Conservation (phyloP, 1,140 invertebrate species). For the Trypoxylus dichotomus region DNA sequence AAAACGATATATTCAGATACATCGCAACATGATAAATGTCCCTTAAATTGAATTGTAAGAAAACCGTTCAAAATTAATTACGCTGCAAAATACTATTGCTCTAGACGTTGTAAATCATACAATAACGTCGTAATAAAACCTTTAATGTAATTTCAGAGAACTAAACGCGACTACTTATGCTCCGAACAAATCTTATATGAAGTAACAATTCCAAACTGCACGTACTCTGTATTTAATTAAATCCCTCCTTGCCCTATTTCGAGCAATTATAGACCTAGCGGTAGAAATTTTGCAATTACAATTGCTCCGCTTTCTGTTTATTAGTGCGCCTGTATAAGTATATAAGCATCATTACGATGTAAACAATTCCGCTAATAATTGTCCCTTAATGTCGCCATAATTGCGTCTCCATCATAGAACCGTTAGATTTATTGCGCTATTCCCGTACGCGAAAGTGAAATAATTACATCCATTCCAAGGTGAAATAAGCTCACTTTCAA, state of each 20-base stretch:
- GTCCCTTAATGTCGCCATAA: conserved; percentile 3
- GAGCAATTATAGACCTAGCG: not conserved
- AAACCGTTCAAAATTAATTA: not conserved
- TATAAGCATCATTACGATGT: not conserved
- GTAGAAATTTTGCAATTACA: conserved; percentile 7
- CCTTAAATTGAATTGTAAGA: too few species aligned
- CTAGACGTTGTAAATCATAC: not conserved
- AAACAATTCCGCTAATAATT: not conserved
- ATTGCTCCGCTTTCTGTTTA: conserved; percentile 1
- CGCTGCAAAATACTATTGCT: not conserved
- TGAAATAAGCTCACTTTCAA: conserved; percentile 8
- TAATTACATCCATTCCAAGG: conserved; percentile 15
- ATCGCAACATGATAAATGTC: too few species aligned
- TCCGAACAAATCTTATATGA: not conserved
- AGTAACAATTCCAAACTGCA: not conserved
- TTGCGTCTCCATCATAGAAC: conserved; percentile 5
- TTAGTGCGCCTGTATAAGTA: not conserved
- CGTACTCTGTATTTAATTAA: not conserved
- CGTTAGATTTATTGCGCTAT: not conserved
- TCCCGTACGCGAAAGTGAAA: not conserved
- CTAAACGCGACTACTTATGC: not conserved
- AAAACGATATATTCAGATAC: too few species aligned
- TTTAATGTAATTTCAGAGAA: not conserved
- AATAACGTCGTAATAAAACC: not conserved
- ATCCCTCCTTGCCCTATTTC: not conserved